Conservation (phyloP, 2,113 vertebrate genomes). For the Pangasianodon gigas region DNA sequence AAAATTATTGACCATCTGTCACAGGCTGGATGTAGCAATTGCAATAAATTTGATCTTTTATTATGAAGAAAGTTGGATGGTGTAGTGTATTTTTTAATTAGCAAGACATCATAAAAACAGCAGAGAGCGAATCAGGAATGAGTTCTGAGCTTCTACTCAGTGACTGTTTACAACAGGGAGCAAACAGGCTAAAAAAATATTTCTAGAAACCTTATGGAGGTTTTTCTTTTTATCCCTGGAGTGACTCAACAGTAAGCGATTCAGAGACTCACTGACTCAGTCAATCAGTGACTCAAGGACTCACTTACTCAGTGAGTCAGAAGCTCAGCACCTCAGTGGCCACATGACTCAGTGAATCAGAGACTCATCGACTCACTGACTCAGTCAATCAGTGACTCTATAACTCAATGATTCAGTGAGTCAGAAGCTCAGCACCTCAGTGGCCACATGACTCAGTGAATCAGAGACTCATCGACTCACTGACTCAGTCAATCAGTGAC, state of each 20-base stretch:
- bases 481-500: background rate
- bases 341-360: background rate
- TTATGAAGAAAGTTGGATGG: background rate
- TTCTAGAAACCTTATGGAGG: background rate
- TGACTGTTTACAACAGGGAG: background rate
- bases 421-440: background rate
- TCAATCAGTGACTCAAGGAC: background rate
- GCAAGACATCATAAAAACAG: background rate
- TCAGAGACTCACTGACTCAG: background rate
- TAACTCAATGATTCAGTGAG: background rate
- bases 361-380: background rate
- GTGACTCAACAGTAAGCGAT: background rate
- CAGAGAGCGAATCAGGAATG: background rate
- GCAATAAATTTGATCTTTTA: background rate
- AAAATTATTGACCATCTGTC: conserved; percentile 19
- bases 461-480: background rate
- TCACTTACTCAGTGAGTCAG: background rate
- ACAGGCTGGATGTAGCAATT: conserved; percentile 8
- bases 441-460: background rate
- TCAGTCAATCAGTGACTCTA: background rate
- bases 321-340: background rate
- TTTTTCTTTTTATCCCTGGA: background rate
- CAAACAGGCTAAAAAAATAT: background rate
- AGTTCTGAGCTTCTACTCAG: background rate
- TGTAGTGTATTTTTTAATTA: background rate